Percentiles rank a stretch among this genome's conserved stretches.
These are phyloP conservation scores for Papilio aristodemus DNA, from an alignment of 1,140 invertebrate genomes.

Conservation along the genomic window DNA sequence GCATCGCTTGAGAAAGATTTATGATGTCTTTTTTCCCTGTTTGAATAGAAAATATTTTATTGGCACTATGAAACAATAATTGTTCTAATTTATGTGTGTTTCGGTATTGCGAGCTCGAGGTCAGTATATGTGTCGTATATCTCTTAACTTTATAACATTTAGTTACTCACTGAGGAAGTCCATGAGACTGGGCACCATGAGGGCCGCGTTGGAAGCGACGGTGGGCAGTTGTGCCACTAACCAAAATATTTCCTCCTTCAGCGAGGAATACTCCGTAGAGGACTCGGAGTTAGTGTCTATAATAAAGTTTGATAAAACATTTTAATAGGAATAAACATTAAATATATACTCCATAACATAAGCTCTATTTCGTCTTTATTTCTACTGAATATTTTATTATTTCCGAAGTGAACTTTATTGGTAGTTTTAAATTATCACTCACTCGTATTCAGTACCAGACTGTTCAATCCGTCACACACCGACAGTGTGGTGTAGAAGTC, in stretches of 20 bases:
- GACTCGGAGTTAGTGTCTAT: slow-evolving; percentile 40
- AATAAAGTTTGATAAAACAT: slow-evolving; percentile 10
- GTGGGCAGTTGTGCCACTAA: slow-evolving; percentile 87
- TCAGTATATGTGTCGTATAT: too few species aligned
- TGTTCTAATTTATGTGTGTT: too few species aligned
- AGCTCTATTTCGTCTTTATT: too few species aligned
- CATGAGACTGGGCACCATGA: slow-evolving; percentile 88
- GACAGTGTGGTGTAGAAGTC: slow-evolving; percentile 88
- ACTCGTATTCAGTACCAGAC: slow-evolving; percentile 79
- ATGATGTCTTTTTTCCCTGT: slow-evolving; percentile 69
- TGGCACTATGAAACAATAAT: too few species aligned
- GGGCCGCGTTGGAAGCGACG: slow-evolving; percentile 85
- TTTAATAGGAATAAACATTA: neutral
- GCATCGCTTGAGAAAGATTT: slow-evolving; percentile 71
- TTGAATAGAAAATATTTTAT: slow-evolving; percentile 19
- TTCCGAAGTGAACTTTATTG: too few species aligned
- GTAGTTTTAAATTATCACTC: too few species aligned
- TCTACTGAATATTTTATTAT: too few species aligned
- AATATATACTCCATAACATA: too few species aligned
- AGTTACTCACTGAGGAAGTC: slow-evolving; percentile 87
- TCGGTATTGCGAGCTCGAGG: too few species aligned
- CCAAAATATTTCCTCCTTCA: slow-evolving; percentile 92
- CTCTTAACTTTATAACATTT: too few species aligned
- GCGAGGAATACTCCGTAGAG: slow-evolving; percentile 79
- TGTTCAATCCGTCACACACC: slow-evolving; percentile 85